These are phyloP conservation scores for Porites rus DNA, from an alignment of 92 coral and sea anemone species.

Conservation along the genomic window DNA sequence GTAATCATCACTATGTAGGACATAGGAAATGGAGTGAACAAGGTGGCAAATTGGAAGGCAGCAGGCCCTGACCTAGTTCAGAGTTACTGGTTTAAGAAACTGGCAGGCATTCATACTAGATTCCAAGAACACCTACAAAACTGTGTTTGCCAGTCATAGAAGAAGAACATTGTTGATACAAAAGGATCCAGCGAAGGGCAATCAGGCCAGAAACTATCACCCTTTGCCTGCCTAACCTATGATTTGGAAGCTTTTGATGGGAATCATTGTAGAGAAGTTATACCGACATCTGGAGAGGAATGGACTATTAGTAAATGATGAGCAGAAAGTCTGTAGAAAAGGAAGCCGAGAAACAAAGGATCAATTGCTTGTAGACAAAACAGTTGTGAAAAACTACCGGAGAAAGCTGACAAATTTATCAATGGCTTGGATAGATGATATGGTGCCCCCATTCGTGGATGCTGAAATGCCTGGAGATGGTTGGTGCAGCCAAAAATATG, in stretches of 20 bases:
- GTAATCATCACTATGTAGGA: conserved; percentile 14
- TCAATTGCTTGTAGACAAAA: too few species aligned
- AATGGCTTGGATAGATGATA: too few species aligned
- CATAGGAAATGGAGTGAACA: conserved; percentile 10
- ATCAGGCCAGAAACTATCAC: conserved; percentile 30
- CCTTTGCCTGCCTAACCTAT: conserved; percentile 31
- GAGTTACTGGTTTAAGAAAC: conserved; percentile 53
- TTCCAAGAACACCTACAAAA: conserved; percentile 19
- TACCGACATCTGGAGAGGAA: too few species aligned
- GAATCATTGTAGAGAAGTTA: too few species aligned
- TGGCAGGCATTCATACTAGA: background rate
- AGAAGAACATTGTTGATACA: conserved; percentile 23
- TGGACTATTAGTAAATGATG: background rate
- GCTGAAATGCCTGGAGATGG: too few species aligned
- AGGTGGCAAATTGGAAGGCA: conserved; percentile 59
- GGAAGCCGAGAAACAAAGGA: too few species aligned
- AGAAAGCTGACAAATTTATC: too few species aligned
- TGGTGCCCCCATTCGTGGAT: too few species aligned
- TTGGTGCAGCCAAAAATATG: too few species aligned
- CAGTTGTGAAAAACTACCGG: too few species aligned
- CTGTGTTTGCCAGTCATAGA: conserved; percentile 15
- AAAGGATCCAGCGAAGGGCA: conserved; percentile 32
- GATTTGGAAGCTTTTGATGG: conserved; percentile 1
- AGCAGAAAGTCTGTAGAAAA: conserved; percentile 28
- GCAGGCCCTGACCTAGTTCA: conserved; percentile 51